A percentile compares a stretch with the other conserved stretches of the same genome.
Evolutionary conservation across 2,888 invertebrate species (phyloP).

Genomic region (Bedellia somnulentella): DNA sequence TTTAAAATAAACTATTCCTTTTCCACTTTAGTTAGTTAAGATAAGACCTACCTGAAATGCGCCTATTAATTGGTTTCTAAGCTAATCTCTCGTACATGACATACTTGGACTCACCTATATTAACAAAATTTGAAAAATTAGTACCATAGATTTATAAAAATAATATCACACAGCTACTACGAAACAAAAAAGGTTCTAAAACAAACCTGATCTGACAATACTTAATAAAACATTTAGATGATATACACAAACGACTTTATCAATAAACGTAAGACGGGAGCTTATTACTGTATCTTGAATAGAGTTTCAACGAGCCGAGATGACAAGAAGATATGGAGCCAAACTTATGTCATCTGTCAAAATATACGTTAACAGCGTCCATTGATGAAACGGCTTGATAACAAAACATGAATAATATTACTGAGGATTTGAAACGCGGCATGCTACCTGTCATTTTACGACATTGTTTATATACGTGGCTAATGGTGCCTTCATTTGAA

Average conservation of each 20-base stretch:
- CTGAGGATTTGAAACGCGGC: conserved; percentile 36
- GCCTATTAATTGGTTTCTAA: too few relatives aligned
- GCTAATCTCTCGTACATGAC: too few relatives aligned
- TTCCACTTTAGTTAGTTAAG: too few relatives aligned
- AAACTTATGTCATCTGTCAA: conserved; percentile 62
- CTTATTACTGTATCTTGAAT: conserved; percentile 55
- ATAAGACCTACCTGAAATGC: too few relatives aligned
- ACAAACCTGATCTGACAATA: too few relatives aligned
- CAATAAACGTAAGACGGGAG: conserved; percentile 52
- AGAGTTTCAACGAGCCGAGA: conserved; percentile 43
- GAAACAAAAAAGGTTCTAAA: too few relatives aligned
- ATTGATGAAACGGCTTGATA: conserved; percentile 28
- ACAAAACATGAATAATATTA: conserved; percentile 32
- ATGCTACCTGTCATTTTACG: conserved; percentile 50
- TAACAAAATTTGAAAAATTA: not conserved
- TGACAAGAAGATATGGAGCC: conserved; percentile 46
- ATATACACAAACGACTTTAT: conserved; percentile 39
- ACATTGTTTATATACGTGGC: conserved; percentile 45
- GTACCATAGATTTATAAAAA: not conserved
- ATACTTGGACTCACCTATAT: too few relatives aligned
- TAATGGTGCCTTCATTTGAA: conserved; percentile 54
- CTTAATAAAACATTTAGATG: conserved; percentile 37
- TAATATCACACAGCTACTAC: not conserved
- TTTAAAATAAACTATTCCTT: too few relatives aligned
- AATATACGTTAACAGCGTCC: conserved; percentile 55